Base-by-base conservation (phyloP, 1,140 invertebrate species). In the Macrosteles quadrilineatus region DNA sequence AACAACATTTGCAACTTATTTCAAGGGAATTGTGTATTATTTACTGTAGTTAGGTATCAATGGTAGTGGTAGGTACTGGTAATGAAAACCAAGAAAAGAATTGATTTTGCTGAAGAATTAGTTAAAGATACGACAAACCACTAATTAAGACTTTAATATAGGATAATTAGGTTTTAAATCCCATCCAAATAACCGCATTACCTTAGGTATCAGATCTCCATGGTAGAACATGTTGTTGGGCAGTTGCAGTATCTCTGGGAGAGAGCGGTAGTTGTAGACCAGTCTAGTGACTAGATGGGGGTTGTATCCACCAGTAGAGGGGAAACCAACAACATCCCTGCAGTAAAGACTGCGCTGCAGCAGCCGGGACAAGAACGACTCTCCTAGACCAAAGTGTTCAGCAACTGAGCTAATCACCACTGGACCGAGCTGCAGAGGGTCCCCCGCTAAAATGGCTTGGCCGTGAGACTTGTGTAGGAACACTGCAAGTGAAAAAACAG, bases 401-500 rank as follows among this genome's bases (percentile, higher is more conserved):
- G 90, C 88, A 67, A 87, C 81, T 53, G 81, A 82, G 36, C 91
- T 93, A 67, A 87, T 79, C 6, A 96, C 80, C 9, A 97, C 86
- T 6, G 96, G 93, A 0, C 95, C 95, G 31, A 98, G 83, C 80
- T 98, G 96, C 78, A 90, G 84, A 17, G 94, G 96, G 85, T 98
- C 96, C 6, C 96, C 96, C 71, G 94, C 92, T 2, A 98, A 80
- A 70, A 97, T 81, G 6, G 95, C 85, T 81, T 91, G 90, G 1
- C 88, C 87, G 71, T 80, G 77, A 12, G 82, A 73, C 71, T 83
- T 83, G 64, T 81, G 78, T 27, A 82, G 65, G 45, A 77, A 71
- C 53, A 31, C 67, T 75, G 74, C 30, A 65, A n/a, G n/a, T n/a
- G n/a, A n/a, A n/a, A 62, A 53, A 6, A 40, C 32, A 57, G 31